Conservation (phyloP, 2,888 invertebrate genomes). For the Pyrgus malvae region DNA sequence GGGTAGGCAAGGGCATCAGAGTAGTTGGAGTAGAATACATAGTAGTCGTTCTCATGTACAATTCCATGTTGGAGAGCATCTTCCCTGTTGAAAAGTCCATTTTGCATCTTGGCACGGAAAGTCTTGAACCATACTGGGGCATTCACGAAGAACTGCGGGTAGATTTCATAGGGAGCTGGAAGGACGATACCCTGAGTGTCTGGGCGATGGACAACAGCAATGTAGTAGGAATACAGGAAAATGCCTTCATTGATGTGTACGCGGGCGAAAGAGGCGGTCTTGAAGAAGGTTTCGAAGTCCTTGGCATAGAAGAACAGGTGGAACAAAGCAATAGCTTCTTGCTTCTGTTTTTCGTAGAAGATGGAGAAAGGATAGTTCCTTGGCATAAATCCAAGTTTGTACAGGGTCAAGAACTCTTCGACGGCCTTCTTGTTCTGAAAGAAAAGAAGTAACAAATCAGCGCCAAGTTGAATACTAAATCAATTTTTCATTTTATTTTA, state of each 20-base stretch:
- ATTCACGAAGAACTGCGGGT: slow-evolving; percentile 84
- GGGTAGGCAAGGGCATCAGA: slow-evolving; percentile 74
- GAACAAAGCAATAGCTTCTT: slow-evolving; percentile 78
- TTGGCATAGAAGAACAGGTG: slow-evolving; percentile 82
- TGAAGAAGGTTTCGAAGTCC: slow-evolving; percentile 83
- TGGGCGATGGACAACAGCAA: slow-evolving; percentile 81
- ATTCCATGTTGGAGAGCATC: slow-evolving; percentile 60
- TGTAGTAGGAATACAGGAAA: slow-evolving; percentile 83
- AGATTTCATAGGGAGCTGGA: slow-evolving; percentile 86
- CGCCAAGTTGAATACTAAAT: neutral
- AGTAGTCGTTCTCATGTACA: slow-evolving; percentile 61
- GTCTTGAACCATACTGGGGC: slow-evolving; percentile 75
- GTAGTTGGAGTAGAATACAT: slow-evolving; percentile 81
- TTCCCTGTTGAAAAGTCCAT: slow-evolving; percentile 50
- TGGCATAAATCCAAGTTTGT: slow-evolving; percentile 70
- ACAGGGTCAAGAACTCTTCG: slow-evolving; percentile 62
- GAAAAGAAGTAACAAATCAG: neutral
- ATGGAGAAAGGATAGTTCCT: slow-evolving; percentile 76
- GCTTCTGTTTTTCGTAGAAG: slow-evolving; percentile 65
- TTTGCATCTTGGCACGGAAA: slow-evolving; percentile 66
- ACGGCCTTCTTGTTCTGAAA: slow-evolving; percentile 68
- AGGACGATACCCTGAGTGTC: slow-evolving; percentile 81
- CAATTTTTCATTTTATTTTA: neutral
- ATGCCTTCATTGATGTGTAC: slow-evolving; percentile 83
- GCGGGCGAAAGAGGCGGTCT: slow-evolving; percentile 80